Evolutionary conservation across 2,797 vertebrate genomes (phyloP).

Genomic region (Macrochelys suwanniensis): DNA sequence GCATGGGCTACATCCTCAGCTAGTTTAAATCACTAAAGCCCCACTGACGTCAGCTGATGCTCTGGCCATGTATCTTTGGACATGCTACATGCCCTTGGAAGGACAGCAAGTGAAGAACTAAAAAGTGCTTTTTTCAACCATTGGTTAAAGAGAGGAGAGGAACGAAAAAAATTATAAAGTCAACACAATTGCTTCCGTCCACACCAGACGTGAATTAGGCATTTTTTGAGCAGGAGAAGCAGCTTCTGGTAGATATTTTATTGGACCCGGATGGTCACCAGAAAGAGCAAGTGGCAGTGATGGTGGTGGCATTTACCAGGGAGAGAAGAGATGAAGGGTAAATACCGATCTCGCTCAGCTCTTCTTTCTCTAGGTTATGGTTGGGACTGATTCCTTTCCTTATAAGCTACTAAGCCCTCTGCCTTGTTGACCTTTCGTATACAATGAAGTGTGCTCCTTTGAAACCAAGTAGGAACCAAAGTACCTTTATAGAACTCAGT

Average conservation of each 20-base stretch:
- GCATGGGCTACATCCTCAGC: conserved; percentile 14
- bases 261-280: conserved; percentile 25
- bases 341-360: conserved; percentile 33
- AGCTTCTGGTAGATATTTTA: conserved; percentile 50
- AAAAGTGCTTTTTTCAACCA: neutral
- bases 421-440: neutral
- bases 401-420: neutral
- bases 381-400: conserved; percentile 38
- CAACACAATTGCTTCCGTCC: conserved; percentile 24
- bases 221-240: conserved; percentile 44
- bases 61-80: conserved; percentile 58
- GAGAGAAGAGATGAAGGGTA: conserved; percentile 49
- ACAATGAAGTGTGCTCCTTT: conserved; percentile 21
- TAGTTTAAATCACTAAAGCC: neutral
- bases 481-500: conserved; percentile 33
- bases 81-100: conserved; percentile 72
- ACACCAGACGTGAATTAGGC: conserved; percentile 23
- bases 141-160: conserved; percentile 19
- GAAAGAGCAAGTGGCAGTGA: conserved; percentile 9
- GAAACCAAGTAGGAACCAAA: conserved; percentile 28
- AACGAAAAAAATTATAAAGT: conserved; percentile 57
- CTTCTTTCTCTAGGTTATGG: conserved; percentile 46
- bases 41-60: conserved; percentile 41
- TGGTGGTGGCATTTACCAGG: conserved; percentile 10
- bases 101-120: conserved; percentile 46